Conservation (phyloP, 2,888 invertebrate genomes). For the Frankliniella intonsa region DNA sequence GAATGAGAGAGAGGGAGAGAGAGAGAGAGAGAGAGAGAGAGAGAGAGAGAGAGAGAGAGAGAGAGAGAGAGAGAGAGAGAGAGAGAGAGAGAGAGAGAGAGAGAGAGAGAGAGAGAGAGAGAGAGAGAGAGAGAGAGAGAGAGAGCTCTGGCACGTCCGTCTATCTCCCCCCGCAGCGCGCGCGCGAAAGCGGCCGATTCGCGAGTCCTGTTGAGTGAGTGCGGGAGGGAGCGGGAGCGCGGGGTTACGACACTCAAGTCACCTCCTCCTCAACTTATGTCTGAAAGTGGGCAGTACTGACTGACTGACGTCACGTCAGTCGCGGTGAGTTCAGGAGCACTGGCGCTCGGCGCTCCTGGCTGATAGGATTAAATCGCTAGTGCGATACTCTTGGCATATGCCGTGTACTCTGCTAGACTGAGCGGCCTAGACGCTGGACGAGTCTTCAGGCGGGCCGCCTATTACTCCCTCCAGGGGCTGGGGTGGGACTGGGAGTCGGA, state of each 20-base stretch:
- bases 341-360: too few species aligned
- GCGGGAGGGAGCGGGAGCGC: background rate
- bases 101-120: too few species aligned
- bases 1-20: background rate
- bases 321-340: too few species aligned
- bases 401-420: too few species aligned
- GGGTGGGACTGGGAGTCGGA: too few species aligned
- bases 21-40: background rate
- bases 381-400: too few species aligned
- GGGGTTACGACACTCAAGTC: background rate
- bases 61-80: background rate
- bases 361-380: too few species aligned
- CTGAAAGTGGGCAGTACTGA: background rate
- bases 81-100: too few species aligned
- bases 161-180: background rate
- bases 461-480: too few species aligned
- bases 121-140: background rate
- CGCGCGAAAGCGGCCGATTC: background rate
- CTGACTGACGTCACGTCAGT: background rate
- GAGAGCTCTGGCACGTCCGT: background rate
- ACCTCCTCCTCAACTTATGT: background rate
- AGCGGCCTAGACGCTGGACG: too few species aligned
- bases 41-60: constrained; percentile 1
- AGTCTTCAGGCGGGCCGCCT: too few species aligned
- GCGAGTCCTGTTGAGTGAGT: background rate